Percentiles rank a stretch among this genome's conserved stretches.
Conservation (phyloP, 2,797 vertebrate species). For the Falco rusticolus region DNA sequence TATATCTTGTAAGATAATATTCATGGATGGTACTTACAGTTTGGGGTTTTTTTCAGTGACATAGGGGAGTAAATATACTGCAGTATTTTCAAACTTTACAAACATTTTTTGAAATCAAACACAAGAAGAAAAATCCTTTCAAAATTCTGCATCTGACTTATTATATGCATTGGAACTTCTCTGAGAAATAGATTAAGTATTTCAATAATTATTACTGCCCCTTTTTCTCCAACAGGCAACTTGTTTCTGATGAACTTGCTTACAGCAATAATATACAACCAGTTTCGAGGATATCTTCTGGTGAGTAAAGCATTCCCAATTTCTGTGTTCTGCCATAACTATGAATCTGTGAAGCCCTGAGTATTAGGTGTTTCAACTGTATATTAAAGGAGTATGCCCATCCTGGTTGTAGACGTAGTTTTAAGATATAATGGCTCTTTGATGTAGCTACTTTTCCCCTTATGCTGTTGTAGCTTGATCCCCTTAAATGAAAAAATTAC, state of each 20-base stretch:
- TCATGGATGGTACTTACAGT: neutral
- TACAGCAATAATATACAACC: slow-evolving; percentile 97
- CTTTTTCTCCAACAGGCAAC: slow-evolving; percentile 80
- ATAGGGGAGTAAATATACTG: neutral
- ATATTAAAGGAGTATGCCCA: neutral
- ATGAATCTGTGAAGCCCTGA: neutral
- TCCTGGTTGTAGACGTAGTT: neutral
- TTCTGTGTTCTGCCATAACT: neutral
- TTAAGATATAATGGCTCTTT: neutral
- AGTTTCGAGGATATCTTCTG: slow-evolving; percentile 95
- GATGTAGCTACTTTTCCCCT: neutral
- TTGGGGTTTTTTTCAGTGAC: neutral
- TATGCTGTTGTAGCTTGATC: neutral
- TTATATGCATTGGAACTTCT: neutral
- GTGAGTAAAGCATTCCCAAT: slow-evolving; percentile 74
- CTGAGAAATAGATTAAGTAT: neutral
- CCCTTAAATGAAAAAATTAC: neutral
- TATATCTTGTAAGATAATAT: neutral
- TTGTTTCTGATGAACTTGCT: slow-evolving; percentile 95
- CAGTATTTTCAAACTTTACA: neutral
- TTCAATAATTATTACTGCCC: neutral
- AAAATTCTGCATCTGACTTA: neutral
- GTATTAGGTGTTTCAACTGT: neutral
- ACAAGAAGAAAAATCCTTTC: accelerated
- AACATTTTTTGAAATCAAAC: neutral